Evolutionary conservation across 1,140 invertebrate species (phyloP), one percentile per base, ranked within the genome.

Genomic region (Varroa destructor): DNA sequence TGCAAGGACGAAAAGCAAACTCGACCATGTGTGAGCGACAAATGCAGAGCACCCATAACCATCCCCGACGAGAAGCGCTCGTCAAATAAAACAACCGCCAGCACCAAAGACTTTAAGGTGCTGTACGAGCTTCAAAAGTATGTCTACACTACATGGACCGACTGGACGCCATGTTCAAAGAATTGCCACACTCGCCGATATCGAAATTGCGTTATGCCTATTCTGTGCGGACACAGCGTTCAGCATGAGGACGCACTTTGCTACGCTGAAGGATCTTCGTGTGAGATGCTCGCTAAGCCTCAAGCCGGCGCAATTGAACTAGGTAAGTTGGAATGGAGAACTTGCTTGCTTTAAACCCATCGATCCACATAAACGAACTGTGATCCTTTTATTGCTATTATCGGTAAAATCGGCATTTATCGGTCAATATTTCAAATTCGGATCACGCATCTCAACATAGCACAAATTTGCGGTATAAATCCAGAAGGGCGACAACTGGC

Each of bases 241-340:
- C 83, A 91, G 74, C 84, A 85, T 73, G 86, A 94, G 78, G 87
- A 86, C 1, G 88, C 89, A 5, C 89, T 89, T 75, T 95, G 91
- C 77, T 91, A 89, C 77, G 82, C 86, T 1, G 86, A 89, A 76
- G 87, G 86, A 56, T 88, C 87, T 72, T 85, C 85, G 73, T 91
- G 89, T 78, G 86, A 91, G 77, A 83, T 82, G 58, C 88, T 86
- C 85, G 40, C 61, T 37, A 75, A 74, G 8, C 71, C 72, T n/a
- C 74, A 75, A 57, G 10, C 55, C 54, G 46, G 43, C 72, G 37
- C 75, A 43, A 75, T 46, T 57, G 56, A 40, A 43, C 74, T 12
- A 56, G 42, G 8, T 43, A 56, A 55, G 57, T 70, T 37, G 14
- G 71, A n/a, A 25, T 43, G 36, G 42, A 46, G 42, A 72, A n/a